Conservation (phyloP, 2,113 vertebrate species). For the Noturus placidus region DNA sequence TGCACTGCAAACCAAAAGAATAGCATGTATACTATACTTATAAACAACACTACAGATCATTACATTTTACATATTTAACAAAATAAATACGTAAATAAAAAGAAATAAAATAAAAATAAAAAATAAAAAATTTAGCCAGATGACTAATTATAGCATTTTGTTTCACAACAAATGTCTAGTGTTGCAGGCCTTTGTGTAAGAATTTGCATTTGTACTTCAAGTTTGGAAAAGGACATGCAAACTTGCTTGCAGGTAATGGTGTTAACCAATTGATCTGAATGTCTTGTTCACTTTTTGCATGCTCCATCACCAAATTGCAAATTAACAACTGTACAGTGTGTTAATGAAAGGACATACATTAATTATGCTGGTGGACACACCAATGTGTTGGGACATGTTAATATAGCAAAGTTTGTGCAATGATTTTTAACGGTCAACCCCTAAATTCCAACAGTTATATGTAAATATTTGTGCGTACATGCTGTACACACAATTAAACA, state of each 20-base stretch:
- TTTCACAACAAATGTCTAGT: not conserved
- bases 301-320: not conserved
- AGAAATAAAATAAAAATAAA: too few species aligned
- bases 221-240: not conserved
- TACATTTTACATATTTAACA: not conserved
- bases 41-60: not conserved
- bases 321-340: not conserved
- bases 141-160: not conserved
- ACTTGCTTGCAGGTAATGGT: not conserved
- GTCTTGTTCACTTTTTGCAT: not conserved
- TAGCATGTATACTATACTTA: not conserved
- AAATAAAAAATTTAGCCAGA: not conserved
- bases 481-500: not conserved
- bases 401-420: not conserved
- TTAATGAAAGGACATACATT: not conserved
- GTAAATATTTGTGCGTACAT: not conserved
- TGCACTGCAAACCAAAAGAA: not conserved
- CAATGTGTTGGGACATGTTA: not conserved
- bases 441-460: not conserved
- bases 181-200: not conserved
- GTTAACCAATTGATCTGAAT: not conserved
- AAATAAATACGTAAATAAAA: too few species aligned
- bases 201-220: slow-evolving; percentile 19
- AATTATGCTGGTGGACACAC: not conserved
- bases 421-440: not conserved